Base-by-base conservation (phyloP, 2,888 invertebrate genomes). In the Cheilosia grossa region DNA sequence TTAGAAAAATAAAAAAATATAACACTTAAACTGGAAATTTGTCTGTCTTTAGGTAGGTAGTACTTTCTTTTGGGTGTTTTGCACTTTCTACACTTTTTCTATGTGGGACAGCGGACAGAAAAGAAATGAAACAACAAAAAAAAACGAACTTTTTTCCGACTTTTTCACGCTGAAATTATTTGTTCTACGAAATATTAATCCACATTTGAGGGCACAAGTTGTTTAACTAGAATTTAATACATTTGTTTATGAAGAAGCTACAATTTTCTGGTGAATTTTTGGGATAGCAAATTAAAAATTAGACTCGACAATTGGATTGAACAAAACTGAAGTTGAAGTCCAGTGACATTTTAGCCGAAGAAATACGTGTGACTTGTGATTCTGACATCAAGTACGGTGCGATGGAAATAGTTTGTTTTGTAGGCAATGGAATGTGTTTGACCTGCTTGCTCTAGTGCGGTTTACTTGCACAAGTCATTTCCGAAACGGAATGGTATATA, bases 31-130 rank as follows among this genome's bases (percentile, higher is more conserved):
- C n/a, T 42, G 10, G 9, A 53, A 49, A 61, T 53, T 61, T 42
- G 30, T 70, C 47, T 51, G 59, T 70, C 53, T 59, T 69, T 75
- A 2, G 30, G 30, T 1, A 21, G 21, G 21, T 21, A 21, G 21
- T 30, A 19, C 61, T 70, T 63, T 82, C 70, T 78, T 66, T 58
- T 69, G 69, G 72, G 64, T 80, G 69, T 80, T 83, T 80, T 69
- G 81, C 85, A 81, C 85, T 85, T 85, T 85, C 83, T 80, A 83
- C 80, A 85, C 83, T 70, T 44, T 81, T 81, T 75, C 73, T 70
- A 66, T 74, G 70, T 66, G 81, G 75, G 72, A 59, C 67, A 74
- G 69, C 73, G 72, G 66, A 77, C 78, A 67, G 37, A 75, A 80
- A 66, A 58, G 75, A 80, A 83, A 85, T 53, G 85, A 77, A 85